phyloP scores from a whole-genome alignment of 2,113 vertebrate species.

The Micronycteris hirsuta region DNA sequence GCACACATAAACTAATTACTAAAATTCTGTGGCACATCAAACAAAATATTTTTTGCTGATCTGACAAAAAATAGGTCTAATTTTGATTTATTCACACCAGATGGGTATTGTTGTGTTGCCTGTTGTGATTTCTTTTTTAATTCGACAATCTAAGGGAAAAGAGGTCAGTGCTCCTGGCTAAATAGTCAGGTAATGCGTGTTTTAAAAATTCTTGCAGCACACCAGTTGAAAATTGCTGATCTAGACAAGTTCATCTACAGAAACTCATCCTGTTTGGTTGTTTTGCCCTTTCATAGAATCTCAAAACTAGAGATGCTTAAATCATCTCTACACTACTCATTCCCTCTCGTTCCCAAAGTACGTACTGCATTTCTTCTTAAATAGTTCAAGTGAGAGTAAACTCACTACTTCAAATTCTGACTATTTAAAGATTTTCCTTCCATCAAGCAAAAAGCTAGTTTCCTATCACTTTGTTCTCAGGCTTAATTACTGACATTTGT shows the following conservation, averaged over 20 bases:
- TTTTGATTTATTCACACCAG: not conserved
- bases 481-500: not conserved
- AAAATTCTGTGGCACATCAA: not conserved
- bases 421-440: slow-evolving; percentile 3
- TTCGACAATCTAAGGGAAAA: not conserved
- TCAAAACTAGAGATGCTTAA: not conserved
- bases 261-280: not conserved
- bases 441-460: not conserved
- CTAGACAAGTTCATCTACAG: not conserved
- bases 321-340: not conserved
- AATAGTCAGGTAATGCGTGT: not conserved
- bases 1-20: not conserved
- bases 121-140: not conserved
- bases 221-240: not conserved
- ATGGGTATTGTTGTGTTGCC: not conserved
- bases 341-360: not conserved
- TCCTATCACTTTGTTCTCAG: not conserved
- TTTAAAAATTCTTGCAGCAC: not conserved
- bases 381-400: not conserved
- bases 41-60: not conserved
- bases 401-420: not conserved
- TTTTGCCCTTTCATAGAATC: not conserved
- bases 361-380: not conserved
- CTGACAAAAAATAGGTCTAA: not conserved
- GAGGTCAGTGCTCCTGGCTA: not conserved